Percentiles rank a stretch among this genome's conserved stretches.
Evolutionary conservation across 2,888 invertebrate species (phyloP).

Genomic region (Sisyra terminalis): DNA sequence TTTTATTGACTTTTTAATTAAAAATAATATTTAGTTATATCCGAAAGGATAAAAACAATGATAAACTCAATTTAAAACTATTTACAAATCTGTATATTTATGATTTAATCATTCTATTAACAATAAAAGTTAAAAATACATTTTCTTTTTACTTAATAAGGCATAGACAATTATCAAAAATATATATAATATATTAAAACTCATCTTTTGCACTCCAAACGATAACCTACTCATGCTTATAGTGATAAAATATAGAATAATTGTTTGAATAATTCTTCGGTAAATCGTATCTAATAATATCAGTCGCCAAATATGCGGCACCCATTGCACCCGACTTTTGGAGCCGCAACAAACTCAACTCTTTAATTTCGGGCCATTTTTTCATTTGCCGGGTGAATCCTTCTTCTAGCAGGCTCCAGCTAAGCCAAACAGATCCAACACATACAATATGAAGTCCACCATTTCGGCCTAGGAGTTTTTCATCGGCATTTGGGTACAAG

Average conservation of each 20-base stretch:
- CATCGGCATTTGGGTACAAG: slow-evolving; percentile 39
- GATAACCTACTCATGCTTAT: slow-evolving; percentile 19
- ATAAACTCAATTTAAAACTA: too few species aligned
- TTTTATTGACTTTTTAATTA: too few species aligned
- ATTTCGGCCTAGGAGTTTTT: slow-evolving; percentile 30
- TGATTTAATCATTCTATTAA: too few species aligned
- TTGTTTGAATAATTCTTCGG: slow-evolving; percentile 56
- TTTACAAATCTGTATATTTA: too few species aligned
- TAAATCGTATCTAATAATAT: slow-evolving; percentile 41
- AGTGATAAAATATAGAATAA: slow-evolving; percentile 47
- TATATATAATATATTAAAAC: too few species aligned
- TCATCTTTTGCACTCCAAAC: too few species aligned
- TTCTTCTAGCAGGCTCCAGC: slow-evolving; percentile 64
- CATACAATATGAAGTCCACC: slow-evolving; percentile 58
- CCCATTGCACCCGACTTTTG: slow-evolving; percentile 68
- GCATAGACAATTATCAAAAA: too few species aligned
- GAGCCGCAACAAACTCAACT: slow-evolving; percentile 47
- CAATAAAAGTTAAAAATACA: too few species aligned
- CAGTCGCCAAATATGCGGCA: slow-evolving; percentile 72
- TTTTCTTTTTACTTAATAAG: too few species aligned
- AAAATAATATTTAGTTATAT: too few species aligned
- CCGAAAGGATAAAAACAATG: too few species aligned
- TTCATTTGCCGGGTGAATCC: slow-evolving; percentile 46
- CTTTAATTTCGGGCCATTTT: slow-evolving; percentile 27
- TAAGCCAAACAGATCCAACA: slow-evolving; percentile 90